phyloP scores from a whole-genome alignment of 1,140 invertebrate genomes.

The Diorhabda sublineata region DNA sequence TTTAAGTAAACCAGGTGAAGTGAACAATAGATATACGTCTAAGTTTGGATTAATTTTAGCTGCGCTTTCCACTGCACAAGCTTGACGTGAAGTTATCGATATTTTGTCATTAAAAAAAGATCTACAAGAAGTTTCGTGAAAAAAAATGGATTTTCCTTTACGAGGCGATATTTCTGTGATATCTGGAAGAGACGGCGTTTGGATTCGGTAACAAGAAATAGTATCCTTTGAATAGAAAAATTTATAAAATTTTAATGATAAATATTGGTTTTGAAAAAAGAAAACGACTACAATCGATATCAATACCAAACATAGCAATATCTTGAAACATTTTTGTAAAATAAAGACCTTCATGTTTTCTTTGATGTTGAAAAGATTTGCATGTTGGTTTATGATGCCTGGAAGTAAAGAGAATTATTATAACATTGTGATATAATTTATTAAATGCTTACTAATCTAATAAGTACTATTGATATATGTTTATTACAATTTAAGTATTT shows the following conservation, averaged over 20 bases:
- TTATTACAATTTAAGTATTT: too few relatives aligned
- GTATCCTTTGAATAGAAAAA: slow-evolving; percentile 21
- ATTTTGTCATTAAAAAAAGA: slow-evolving; percentile 44
- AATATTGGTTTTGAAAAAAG: neutral
- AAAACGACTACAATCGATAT: neutral
- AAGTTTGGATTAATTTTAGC: slow-evolving; percentile 57
- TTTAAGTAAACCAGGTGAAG: slow-evolving; percentile 49
- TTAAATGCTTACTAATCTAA: too few relatives aligned
- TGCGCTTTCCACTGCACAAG: slow-evolving; percentile 65
- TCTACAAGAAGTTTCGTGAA: slow-evolving; percentile 47
- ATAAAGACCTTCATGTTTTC: neutral
- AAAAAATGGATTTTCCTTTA: slow-evolving; percentile 43
- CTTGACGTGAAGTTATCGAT: slow-evolving; percentile 53
- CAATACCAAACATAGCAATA: neutral
- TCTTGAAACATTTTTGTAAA: neutral
- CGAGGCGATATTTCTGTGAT: slow-evolving; percentile 30
- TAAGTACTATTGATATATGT: too few relatives aligned
- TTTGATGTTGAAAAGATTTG: too few relatives aligned
- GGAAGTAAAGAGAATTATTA: too few relatives aligned
- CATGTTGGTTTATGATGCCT: too few relatives aligned
- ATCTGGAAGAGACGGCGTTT: slow-evolving; percentile 30
- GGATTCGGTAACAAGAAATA: slow-evolving; percentile 24
- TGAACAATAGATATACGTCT: slow-evolving; percentile 55
- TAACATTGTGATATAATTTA: too few relatives aligned
- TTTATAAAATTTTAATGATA: slow-evolving; percentile 18